phyloP scores from a whole-genome alignment of 1,140 invertebrate genomes.

The Nephila pilipes region DNA sequence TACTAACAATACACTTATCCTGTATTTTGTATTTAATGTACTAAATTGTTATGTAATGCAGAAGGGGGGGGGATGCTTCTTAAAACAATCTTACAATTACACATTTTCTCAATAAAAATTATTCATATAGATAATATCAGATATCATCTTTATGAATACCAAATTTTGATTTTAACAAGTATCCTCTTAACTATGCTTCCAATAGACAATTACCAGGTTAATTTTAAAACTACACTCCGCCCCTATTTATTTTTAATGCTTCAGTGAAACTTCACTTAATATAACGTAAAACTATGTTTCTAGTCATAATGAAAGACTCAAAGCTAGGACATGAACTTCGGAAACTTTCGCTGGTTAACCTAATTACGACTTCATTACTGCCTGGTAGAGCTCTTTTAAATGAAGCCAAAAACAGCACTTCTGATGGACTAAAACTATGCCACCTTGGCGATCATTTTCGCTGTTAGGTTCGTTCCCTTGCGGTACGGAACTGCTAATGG shows the following conservation, averaged over 20 bases:
- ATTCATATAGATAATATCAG: no score
- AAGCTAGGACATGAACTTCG: not conserved
- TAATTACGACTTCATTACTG: slow-evolving; percentile 49
- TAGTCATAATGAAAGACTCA: not conserved
- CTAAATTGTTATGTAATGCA: no score
- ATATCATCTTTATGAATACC: no score
- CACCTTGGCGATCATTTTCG: not conserved
- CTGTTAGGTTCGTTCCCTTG: not conserved
- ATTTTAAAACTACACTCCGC: not conserved
- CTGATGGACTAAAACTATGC: slow-evolving; percentile 35
- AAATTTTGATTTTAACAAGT: no score
- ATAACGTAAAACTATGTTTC: not conserved
- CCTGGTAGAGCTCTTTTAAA: not conserved
- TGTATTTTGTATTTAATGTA: no score
- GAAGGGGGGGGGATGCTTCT: no score
- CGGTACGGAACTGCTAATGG: not conserved
- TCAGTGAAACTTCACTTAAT: not conserved
- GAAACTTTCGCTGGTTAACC: not conserved
- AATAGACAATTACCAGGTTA: not conserved
- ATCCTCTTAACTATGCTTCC: no score
- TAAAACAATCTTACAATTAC: no score
- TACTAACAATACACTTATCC: no score
- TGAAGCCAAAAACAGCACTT: not conserved
- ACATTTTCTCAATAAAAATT: no score
- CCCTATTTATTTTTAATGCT: slow-evolving; percentile 7